These are phyloP conservation scores for Oryzias javanicus DNA, from an alignment of 2,113 vertebrate species.

Conservation along the genomic window DNA sequence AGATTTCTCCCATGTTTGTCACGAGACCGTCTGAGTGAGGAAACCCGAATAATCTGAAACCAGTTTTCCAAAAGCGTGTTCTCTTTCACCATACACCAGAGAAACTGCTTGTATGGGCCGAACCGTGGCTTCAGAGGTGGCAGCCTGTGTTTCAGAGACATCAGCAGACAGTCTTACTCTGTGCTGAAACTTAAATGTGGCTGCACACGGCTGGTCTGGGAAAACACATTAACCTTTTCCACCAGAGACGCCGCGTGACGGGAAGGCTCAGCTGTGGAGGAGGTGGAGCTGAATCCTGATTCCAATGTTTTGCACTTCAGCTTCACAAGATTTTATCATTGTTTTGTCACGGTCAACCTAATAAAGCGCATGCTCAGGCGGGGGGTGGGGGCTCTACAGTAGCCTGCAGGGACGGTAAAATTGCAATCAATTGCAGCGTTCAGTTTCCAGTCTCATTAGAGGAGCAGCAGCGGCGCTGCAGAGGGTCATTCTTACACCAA, in stretches of 20 bases:
- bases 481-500: conserved; percentile 37
- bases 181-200: conserved; percentile 17
- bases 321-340: background rate
- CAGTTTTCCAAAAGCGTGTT: too few relatives aligned
- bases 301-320: conserved; percentile 12
- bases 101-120: conserved; percentile 2
- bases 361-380: conserved; percentile 24
- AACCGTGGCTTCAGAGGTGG: conserved; percentile 18
- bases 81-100: background rate
- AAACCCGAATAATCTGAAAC: too few relatives aligned
- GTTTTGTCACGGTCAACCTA: conserved; percentile 7
- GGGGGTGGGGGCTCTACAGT: conserved; percentile 19
- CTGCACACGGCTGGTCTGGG: conserved; percentile 9
- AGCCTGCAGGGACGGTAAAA: conserved; percentile 45
- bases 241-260: background rate
- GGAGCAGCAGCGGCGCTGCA: conserved; percentile 24
- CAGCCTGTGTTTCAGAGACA: conserved; percentile 30
- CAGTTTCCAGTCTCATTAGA: conserved; percentile 58
- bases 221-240: conserved; percentile 55
- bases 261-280: conserved; percentile 30
- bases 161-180: conserved; percentile 9
- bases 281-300: conserved; percentile 34
- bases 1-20: background rate
- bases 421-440: conserved; percentile 56
- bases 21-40: background rate